A percentile compares a stretch with the other conserved stretches of the same genome.
Evolutionary conservation across 2,888 invertebrate genomes (phyloP).

Genomic region (Nymphalis urticae): DNA sequence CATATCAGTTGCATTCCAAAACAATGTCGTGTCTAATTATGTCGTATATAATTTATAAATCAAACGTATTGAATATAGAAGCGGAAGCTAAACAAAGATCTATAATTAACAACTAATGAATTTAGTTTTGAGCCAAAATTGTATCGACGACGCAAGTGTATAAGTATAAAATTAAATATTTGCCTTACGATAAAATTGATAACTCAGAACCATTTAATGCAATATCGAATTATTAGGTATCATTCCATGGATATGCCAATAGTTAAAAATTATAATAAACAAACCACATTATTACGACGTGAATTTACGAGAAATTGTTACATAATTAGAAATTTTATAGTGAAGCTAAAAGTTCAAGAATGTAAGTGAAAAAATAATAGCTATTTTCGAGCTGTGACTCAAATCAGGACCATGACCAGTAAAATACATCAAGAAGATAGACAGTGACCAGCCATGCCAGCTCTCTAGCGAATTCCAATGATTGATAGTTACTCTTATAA

Average conservation of each 20-base stretch:
- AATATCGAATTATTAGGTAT: no score
- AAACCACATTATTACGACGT: background rate
- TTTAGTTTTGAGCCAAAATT: conserved; percentile 55
- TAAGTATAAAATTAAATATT: conserved; percentile 25
- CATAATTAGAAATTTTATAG: background rate
- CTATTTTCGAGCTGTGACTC: conserved; percentile 25
- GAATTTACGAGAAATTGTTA: background rate
- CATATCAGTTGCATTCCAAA: conserved; percentile 40
- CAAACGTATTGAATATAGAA: conserved; percentile 51
- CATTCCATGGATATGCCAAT: no score
- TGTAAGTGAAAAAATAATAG: background rate
- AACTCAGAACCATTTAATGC: background rate
- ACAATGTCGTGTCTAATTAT: conserved; percentile 47
- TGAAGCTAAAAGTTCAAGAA: background rate
- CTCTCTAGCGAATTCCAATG: conserved; percentile 56
- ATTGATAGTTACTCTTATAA: conserved; percentile 60
- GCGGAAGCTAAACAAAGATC: conserved; percentile 61
- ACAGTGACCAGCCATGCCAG: conserved; percentile 32
- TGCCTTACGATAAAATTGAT: conserved; percentile 16
- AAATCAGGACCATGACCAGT: conserved; percentile 25
- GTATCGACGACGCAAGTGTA: conserved; percentile 53
- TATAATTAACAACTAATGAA: conserved; percentile 58
- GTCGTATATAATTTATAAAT: conserved; percentile 50
- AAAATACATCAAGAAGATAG: conserved; percentile 32
- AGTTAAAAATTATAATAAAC: background rate